Evolutionary conservation across 2,888 invertebrate genomes (phyloP).

Genomic region (Acleris laterana): DNA sequence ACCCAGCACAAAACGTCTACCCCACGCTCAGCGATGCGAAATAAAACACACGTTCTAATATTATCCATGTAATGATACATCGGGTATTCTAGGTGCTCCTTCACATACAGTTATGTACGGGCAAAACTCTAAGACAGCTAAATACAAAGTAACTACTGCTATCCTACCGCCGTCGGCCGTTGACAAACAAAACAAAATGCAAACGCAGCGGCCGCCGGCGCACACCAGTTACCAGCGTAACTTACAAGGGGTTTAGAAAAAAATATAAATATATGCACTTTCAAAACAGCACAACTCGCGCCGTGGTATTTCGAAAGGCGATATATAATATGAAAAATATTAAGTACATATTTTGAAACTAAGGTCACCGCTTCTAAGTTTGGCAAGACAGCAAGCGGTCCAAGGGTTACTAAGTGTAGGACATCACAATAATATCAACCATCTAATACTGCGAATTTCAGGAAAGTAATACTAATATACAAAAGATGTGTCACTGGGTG

Average conservation of each 20-base stretch:
- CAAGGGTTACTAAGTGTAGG: constrained; percentile 54
- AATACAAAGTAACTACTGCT: constrained; percentile 68
- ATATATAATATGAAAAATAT: constrained; percentile 61
- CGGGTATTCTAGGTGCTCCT: constrained; percentile 76
- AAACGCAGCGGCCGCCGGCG: constrained; percentile 52
- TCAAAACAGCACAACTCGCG: constrained; percentile 34
- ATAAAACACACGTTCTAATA: constrained; percentile 83
- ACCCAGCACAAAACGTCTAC: constrained; percentile 63
- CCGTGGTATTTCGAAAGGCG: constrained; percentile 17
- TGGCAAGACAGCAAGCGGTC: constrained; percentile 72
- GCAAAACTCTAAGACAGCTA: constrained; percentile 70
- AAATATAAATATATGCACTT: constrained; percentile 48
- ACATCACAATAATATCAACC: constrained; percentile 75
- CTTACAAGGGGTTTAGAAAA: constrained; percentile 61
- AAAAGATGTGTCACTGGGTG: constrained; percentile 73
- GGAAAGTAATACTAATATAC: constrained; percentile 75
- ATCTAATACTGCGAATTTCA: constrained; percentile 76
- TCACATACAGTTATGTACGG: constrained; percentile 70
- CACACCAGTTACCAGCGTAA: constrained; percentile 65
- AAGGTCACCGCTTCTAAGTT: constrained; percentile 56
- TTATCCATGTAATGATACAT: constrained; percentile 82
- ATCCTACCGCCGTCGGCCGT: constrained; percentile 63
- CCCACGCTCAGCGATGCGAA: constrained; percentile 61
- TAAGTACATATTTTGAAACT: constrained; percentile 66
- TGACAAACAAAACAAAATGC: constrained; percentile 44